Evolutionary conservation across 1,140 invertebrate species (phyloP), one percentile per base, ranked within the genome.

Genomic region (Ceratosolen solmsi): DNA sequence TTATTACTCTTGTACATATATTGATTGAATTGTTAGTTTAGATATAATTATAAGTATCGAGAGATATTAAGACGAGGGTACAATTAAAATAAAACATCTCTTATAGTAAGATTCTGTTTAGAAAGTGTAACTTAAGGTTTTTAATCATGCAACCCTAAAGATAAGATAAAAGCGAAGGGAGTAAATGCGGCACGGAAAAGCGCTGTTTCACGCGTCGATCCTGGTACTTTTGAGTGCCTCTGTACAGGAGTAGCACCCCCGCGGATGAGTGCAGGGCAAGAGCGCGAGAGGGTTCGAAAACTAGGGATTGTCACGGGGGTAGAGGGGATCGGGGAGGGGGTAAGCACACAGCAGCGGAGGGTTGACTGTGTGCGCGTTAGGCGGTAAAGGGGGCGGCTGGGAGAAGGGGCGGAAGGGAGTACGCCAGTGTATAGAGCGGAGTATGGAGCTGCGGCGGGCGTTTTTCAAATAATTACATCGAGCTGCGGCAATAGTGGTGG

Each of bases 401-500:
- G 5, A 27, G 22, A n/a, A 27, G 25, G 56, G 25, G 56, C 3
- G 22, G 56, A 27, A 13, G n/a, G 58, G 36, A 27, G 38, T 27
- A 0, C 25, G 13, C 79, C 49, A 46, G n/a, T 33, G 70, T 74
- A 75, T 71, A 65, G 84, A 79, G 84, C 73, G n/a, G 30, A 70
- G 72, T 46, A 71, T 65, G 56, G 82, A 82, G 85, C 83, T 87
- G 87, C 84, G 87, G 87, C 87, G 87, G 88, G 88, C 89, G 89
- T 91, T 91, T 91, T 91, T 91, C 90, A 90, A 91, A 91, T 91
- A 91, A 91, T 91, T 91, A 91, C 89, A 91, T 91, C 89, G 89
- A 86, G 88, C 87, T 90, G 89, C 85, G 87, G 88, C 86, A 86
- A 87, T 88, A 87, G 87, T 87, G 86, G 88, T 88, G 86, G 88